Conservation (phyloP, 2,113 vertebrate genomes). For the Loxodonta africana region DNA sequence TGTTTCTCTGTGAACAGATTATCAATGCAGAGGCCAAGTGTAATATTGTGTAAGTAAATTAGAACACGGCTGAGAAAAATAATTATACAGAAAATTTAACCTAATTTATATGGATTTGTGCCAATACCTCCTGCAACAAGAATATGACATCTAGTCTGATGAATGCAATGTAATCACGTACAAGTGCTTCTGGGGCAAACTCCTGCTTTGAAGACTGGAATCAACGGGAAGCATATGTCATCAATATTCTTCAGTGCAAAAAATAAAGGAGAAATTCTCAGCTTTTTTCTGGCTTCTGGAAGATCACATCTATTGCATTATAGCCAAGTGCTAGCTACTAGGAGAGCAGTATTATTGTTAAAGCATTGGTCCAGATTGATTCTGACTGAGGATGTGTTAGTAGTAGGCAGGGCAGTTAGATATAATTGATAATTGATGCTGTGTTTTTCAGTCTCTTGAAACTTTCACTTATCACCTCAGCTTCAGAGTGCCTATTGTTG, state of each 20-base stretch:
- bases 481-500: neutral
- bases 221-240: neutral
- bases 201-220: neutral
- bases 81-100: neutral
- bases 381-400: neutral
- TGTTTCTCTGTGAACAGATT: neutral
- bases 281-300: neutral
- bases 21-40: neutral
- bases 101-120: neutral
- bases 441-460: neutral
- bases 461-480: neutral
- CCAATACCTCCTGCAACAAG: neutral
- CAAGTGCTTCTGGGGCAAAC: neutral
- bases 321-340: neutral
- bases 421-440: neutral
- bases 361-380: neutral
- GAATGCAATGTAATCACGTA: neutral
- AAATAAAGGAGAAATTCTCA: neutral
- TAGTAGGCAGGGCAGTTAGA: neutral
- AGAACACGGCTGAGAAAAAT: neutral
- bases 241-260: neutral
- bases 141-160: neutral
- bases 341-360: neutral
- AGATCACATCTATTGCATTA: neutral
- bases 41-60: neutral